Percentiles rank a stretch among this genome's conserved stretches.
These are phyloP conservation scores for Felis catus DNA, from an alignment of 2,113 vertebrate genomes.

Conservation along the genomic window DNA sequence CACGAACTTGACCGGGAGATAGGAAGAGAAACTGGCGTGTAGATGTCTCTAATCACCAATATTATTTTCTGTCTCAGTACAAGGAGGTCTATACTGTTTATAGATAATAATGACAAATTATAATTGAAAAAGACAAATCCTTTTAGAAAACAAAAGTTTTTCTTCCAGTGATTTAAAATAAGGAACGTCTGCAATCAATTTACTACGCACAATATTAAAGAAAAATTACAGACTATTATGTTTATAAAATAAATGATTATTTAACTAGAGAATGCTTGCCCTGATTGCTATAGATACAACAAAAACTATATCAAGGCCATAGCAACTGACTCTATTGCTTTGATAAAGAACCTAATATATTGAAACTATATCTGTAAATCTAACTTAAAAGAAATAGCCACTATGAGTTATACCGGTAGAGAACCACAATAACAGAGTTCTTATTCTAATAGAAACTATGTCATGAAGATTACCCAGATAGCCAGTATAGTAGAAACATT, in stretches of 20 bases:
- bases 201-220: not conserved
- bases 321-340: not conserved
- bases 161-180: conserved; percentile 28
- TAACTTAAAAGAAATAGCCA: not conserved
- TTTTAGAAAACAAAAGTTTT: conserved; percentile 10
- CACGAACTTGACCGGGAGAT: not conserved
- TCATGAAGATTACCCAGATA: not conserved
- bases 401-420: not conserved
- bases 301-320: not conserved
- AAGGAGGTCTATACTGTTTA: conserved; percentile 17
- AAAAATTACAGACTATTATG: not conserved
- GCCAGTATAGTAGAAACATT: not conserved
- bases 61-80: not conserved
- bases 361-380: not conserved
- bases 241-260: conserved; percentile 8
- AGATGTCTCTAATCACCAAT: not conserved
- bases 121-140: not conserved
- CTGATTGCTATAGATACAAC: not conserved
- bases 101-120: not conserved
- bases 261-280: not conserved
- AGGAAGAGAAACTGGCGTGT: not conserved
- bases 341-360: not conserved
- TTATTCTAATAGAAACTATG: not conserved
- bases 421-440: not conserved
- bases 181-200: not conserved